phyloP scores from a whole-genome alignment of 1,140 invertebrate genomes.

The Catajapyx aquilonaris region DNA sequence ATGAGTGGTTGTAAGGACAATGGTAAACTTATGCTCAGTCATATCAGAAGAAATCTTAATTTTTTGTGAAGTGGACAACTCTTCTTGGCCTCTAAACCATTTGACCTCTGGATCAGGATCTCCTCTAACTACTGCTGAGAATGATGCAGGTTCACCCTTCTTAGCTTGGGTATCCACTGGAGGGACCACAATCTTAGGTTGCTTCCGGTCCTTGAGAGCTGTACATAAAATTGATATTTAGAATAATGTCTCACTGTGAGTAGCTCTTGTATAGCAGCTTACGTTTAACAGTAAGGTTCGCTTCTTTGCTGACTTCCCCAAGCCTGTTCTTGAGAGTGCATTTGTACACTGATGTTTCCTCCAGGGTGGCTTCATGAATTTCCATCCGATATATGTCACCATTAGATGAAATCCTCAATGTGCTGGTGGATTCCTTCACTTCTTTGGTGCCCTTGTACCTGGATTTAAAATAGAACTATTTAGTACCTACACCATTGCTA shows the following conservation, averaged over 20 bases:
- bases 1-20: conserved; percentile 2
- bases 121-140: conserved; percentile 53
- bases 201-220: conserved; percentile 49
- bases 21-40: conserved; percentile 1
- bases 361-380: conserved; percentile 38
- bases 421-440: conserved; percentile 32
- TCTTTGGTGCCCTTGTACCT: conserved; percentile 37
- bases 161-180: conserved; percentile 41
- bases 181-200: conserved; percentile 46
- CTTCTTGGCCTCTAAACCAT: conserved; percentile 19
- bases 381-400: conserved; percentile 51
- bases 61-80: background rate
- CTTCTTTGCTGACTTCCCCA: conserved; percentile 46
- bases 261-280: too few species aligned
- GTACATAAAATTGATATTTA: conserved; percentile 9
- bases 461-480: too few species aligned
- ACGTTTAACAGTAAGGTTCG: conserved; percentile 46
- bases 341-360: conserved; percentile 54
- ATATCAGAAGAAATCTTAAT: conserved; percentile 13
- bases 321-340: conserved; percentile 49
- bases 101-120: conserved; percentile 44
- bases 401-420: conserved; percentile 35
- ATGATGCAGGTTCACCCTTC: conserved; percentile 44
- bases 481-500: too few species aligned
- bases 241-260: too few species aligned